phyloP scores from a whole-genome alignment of 2,113 vertebrate species.

The Phodopus roborovskii region DNA sequence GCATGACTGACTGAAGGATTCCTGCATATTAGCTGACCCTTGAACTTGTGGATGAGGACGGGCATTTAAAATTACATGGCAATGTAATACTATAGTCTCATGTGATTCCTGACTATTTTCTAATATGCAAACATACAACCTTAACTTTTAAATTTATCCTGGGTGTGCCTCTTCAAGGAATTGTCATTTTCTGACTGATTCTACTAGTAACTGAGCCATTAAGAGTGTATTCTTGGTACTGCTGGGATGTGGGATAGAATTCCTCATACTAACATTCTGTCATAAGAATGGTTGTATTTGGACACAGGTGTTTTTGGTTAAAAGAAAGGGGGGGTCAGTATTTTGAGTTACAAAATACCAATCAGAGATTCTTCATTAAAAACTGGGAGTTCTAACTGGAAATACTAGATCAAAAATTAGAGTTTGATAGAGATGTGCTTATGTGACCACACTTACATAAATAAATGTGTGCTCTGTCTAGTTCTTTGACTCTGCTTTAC shows the following conservation, averaged over 20 bases:
- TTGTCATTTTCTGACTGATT: too few relatives aligned
- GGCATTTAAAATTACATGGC: neutral
- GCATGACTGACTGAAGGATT: neutral
- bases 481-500: neutral
- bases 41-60: neutral
- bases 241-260: neutral
- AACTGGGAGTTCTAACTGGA: neutral
- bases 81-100: neutral
- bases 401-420: neutral
- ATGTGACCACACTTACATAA: neutral
- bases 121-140: neutral
- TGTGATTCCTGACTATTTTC: neutral
- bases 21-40: neutral
- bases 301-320: neutral
- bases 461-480: neutral
- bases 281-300: neutral
- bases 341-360: neutral
- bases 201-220: neutral
- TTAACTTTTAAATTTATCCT: neutral
- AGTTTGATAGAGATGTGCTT: neutral
- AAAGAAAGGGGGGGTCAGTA: neutral
- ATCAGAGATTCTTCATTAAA: neutral
- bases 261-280: neutral
- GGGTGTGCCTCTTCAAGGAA: neutral
- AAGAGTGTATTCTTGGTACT: neutral